Evolutionary conservation across 23 tunicate species (phyloP).

Genomic region (Ciona savignyi): DNA sequence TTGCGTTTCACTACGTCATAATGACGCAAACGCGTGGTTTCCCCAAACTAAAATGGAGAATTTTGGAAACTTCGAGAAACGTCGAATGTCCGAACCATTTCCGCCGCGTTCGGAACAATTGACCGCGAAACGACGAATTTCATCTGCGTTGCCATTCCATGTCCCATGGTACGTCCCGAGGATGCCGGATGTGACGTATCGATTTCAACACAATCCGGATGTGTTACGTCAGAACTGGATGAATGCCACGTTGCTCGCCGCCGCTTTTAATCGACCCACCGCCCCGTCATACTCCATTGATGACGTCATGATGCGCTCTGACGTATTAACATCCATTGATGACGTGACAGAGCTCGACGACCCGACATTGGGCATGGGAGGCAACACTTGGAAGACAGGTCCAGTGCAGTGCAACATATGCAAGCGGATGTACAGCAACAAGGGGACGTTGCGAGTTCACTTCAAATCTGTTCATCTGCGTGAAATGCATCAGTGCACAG

Average conservation of each 20-base stretch:
- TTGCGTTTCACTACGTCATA: not conserved
- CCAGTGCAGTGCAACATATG: slow-evolving; percentile 90
- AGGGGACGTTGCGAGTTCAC: slow-evolving; percentile 89
- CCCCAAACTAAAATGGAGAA: not conserved
- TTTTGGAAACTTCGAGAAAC: not conserved
- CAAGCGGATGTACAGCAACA: slow-evolving; percentile 91
- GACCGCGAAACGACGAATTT: not conserved
- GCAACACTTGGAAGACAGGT: slow-evolving; percentile 89
- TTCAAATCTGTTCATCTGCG: slow-evolving; percentile 91
- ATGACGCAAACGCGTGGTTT: not conserved
- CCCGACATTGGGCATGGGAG: slow-evolving; percentile 86
- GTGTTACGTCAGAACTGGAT: slow-evolving; percentile 11
- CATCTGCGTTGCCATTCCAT: not conserved
- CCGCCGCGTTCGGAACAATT: not conserved
- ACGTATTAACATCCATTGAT: slow-evolving; percentile 5
- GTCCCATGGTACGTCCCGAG: not conserved
- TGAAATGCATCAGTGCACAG: slow-evolving; percentile 91
- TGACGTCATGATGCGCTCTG: not conserved
- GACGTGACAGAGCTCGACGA: slow-evolving; percentile 85
- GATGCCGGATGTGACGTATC: not conserved
- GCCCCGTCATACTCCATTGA: not conserved
- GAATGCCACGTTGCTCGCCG: slow-evolving; percentile 13
- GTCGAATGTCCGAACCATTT: not conserved
- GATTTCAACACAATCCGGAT: not conserved
- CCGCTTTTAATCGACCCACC: slow-evolving; percentile 13